These are phyloP conservation scores for Nasonia oneida DNA, from an alignment of 2,888 invertebrate species.

Conservation along the genomic window DNA sequence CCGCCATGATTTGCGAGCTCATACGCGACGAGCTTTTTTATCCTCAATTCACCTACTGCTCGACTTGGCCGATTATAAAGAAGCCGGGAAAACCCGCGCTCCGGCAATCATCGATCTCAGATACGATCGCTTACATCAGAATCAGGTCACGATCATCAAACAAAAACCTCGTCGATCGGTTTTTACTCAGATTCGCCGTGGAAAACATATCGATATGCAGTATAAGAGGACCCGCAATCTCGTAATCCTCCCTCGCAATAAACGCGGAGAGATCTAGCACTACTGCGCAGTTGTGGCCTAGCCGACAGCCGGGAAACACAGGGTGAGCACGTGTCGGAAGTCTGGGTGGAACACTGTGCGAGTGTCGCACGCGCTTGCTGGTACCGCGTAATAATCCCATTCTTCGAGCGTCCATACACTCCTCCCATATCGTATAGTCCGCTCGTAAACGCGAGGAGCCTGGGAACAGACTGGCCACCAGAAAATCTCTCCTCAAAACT, in stretches of 20 bases:
- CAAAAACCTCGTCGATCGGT: background rate
- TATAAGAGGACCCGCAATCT: no score
- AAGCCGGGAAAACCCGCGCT: background rate
- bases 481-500: conserved; percentile 21
- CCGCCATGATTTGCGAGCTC: no score
- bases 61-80: background rate
- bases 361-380: conserved; percentile 23
- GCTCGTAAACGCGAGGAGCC: background rate
- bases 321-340: background rate
- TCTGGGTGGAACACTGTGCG: no score
- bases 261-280: no score
- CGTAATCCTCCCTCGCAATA: no score
- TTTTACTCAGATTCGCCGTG: background rate
- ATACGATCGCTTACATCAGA: background rate
- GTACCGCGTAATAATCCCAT: conserved; percentile 48
- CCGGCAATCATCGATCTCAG: background rate
- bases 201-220: background rate
- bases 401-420: conserved; percentile 23
- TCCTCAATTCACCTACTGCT: background rate
- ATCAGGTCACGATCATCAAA: background rate
- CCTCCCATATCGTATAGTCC: background rate
- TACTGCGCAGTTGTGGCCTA: background rate
- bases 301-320: background rate
- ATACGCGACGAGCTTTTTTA: no score
- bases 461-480: conserved; percentile 51